phyloP scores from a whole-genome alignment of 2,113 vertebrate genomes.

The Bufo bufo region DNA sequence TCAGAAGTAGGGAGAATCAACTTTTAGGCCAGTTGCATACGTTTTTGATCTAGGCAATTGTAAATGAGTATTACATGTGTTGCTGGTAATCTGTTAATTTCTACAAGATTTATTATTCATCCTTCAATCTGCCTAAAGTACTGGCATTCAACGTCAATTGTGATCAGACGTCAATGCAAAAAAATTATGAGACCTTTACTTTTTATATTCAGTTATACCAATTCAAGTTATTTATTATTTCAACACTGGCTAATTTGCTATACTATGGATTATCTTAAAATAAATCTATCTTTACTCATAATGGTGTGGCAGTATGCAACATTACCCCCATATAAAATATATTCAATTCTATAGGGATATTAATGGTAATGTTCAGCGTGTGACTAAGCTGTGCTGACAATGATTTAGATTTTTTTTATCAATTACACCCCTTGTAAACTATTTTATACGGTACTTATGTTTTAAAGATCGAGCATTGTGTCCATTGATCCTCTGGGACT shows the following conservation, averaged over 20 bases:
- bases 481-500: neutral
- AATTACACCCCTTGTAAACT: neutral
- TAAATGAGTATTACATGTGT: too few relatives aligned
- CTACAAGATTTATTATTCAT: too few relatives aligned
- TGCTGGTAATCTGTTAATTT: neutral
- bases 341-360: neutral
- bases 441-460: neutral
- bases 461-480: neutral
- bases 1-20: too few relatives aligned
- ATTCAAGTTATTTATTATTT: neutral
- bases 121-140: neutral
- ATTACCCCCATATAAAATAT: neutral
- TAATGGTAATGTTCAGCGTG: neutral
- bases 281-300: neutral
- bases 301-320: neutral
- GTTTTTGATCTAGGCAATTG: too few relatives aligned
- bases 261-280: neutral
- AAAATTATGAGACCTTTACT: neutral
- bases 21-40: too few relatives aligned
- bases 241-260: neutral
- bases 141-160: neutral
- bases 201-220: neutral
- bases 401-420: neutral
- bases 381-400: neutral
- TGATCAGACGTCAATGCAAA: neutral